Base-by-base conservation (phyloP, 2,113 vertebrate genomes). In the Ranitomeya variabilis region DNA sequence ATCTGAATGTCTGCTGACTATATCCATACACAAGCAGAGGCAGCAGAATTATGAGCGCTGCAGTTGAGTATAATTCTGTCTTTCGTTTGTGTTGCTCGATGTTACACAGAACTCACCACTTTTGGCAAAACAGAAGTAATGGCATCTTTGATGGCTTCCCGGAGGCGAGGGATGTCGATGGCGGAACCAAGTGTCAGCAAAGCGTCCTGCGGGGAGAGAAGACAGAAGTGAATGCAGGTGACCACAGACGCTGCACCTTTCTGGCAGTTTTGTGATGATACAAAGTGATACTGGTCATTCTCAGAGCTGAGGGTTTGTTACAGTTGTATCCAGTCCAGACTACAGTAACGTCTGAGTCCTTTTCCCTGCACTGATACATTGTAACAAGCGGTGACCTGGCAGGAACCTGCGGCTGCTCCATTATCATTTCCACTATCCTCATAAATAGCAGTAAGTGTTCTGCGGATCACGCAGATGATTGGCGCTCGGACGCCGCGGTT, bases 151-250 rank as follows among this genome's bases (percentile, higher is more conserved):
- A 97, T 94, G 90, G 95, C 95, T 8, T 83, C 94, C 57, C 93
- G 95, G 87, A 97, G 94, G 15, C 94, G 90, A 0, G 91, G 57
- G 0, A 90, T 59, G 1, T 97, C 95, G 62, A 97, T 94, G 1
- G 93, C 94, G 0, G 95, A 95, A 0, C 96, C 96, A 85, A 97
- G 92, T 90, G 90, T 95, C 93, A 98, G 94, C 92, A 98, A 91
- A 71, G 95, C 96, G 90, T 97, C 96, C 97, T 97, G 93, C 21
- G 94, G 92, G 19, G 94, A 90, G 91, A 90, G 87, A 90, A 74
- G 16, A 87, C 7, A 91, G 18, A 60, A 45, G 37, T 16, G 12
- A 45, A 45, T 45, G 37, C 37, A 45, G 37, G 37, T 45, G 37
- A 45, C 37, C 37, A 45, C 5, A 45, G 37, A 45, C 37, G 37